These are phyloP conservation scores for Epistrophe grossulariae DNA, from an alignment of 2,888 invertebrate species.

Conservation along the genomic window DNA sequence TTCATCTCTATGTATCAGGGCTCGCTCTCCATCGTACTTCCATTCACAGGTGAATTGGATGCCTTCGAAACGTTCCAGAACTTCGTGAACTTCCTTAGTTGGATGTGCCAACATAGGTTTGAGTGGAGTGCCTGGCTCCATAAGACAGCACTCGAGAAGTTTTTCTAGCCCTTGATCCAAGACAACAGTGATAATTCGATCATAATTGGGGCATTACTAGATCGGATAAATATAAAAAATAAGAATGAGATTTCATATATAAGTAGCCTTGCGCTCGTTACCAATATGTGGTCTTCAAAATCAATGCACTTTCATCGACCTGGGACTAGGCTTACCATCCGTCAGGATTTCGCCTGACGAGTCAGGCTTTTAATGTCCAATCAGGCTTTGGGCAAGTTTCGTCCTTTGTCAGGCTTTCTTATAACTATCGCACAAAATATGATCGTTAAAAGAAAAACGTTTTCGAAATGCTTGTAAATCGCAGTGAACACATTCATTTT, in stretches of 20 bases:
- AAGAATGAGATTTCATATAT: neutral
- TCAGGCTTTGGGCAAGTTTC: too few species aligned
- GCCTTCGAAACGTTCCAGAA: constrained; percentile 92
- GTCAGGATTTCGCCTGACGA: too few species aligned
- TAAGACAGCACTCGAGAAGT: constrained; percentile 91
- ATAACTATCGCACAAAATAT: too few species aligned
- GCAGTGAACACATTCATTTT: too few species aligned
- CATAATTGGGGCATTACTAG: constrained; percentile 97
- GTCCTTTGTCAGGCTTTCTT: too few species aligned
- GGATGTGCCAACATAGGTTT: constrained; percentile 99
- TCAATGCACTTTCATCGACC: constrained; percentile 90
- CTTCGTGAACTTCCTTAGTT: constrained; percentile 96
- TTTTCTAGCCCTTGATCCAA: constrained; percentile 90
- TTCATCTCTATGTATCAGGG: constrained; percentile 92
- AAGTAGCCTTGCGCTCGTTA: constrained; percentile 79
- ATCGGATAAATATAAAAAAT: constrained; percentile 76
- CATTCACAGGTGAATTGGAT: constrained; percentile 98
- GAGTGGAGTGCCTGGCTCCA: constrained; percentile 96
- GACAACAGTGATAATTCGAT: constrained; percentile 91
- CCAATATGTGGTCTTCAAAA: constrained; percentile 97
- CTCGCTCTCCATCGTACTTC: constrained; percentile 99
- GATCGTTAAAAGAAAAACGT: too few species aligned
- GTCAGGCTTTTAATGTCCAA: too few species aligned
- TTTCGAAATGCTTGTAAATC: too few species aligned
- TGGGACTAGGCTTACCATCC: too few species aligned